Conservation (phyloP, 2,797 vertebrate genomes). For the Alca torda region DNA sequence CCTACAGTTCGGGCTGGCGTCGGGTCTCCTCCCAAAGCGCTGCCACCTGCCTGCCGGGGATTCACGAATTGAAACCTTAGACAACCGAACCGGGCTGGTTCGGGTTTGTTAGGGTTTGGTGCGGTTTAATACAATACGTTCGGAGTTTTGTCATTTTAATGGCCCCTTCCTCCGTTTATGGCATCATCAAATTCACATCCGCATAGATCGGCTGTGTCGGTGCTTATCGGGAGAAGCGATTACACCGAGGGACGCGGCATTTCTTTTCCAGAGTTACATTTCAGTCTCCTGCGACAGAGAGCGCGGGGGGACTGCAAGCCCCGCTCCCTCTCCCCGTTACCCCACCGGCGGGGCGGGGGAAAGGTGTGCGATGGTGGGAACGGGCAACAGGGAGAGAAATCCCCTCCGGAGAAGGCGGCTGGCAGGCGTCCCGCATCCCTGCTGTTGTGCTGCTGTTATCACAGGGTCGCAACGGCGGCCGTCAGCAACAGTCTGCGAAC, state of each 20-base stretch:
- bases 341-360: rapidly evolving
- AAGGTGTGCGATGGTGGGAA: neutral
- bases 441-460: neutral
- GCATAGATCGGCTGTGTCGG: neutral
- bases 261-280: neutral
- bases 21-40: neutral
- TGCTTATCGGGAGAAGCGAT: conserved; percentile 42
- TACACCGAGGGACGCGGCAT: neutral
- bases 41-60: neutral
- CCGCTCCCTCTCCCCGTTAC: neutral
- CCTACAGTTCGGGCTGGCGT: neutral
- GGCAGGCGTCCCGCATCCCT: neutral
- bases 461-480: neutral
- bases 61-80: neutral
- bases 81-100: neutral
- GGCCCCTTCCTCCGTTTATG: conserved; percentile 32
- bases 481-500: neutral
- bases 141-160: conserved; percentile 40
- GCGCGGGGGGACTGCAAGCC: neutral
- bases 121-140: neutral
- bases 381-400: neutral
- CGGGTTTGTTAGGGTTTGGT: neutral
- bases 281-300: neutral
- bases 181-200: conserved; percentile 54
- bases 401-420: neutral